Base-by-base conservation (phyloP, 2,888 invertebrate genomes). In the Synanthedon tipuliformis region DNA sequence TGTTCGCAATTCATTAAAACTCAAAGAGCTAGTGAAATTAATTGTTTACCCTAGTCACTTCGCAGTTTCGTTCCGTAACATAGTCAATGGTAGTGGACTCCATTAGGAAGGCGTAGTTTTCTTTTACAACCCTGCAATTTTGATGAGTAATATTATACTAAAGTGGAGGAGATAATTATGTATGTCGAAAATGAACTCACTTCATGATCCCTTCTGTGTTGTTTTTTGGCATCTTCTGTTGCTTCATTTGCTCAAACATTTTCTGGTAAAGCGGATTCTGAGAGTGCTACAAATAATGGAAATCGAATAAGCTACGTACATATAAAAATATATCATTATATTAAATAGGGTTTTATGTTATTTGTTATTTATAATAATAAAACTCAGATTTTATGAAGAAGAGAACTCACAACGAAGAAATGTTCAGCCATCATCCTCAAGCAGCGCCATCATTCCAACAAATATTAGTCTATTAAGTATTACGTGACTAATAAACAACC, bases 51-150 rank as follows among this genome's bases (percentile, higher is more conserved):
- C 90, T 90, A 3, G 89, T 90, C 57, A 95, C 88, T 54, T 91
- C 89, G 68, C 95, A 96, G 64, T 93, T 89, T 52, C 94, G 88
- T 78, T 95, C 92, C 16, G 90, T 89, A 53, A 90, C 89, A 78
- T 96, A 97, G 74, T 97, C 96, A 60, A 97, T 94, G 48, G 93
- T 92, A 1, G 95, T 93, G 1, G 95, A 95, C 84, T 97, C 97
- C 92, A 95, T 95, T 41, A 97, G 87, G 73, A 92, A 97, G 0
- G 96, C 97, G 75, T 94, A 97, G 61, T 89, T 78, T 18, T 68
- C 74, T 1, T 62, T 66, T 55, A 67, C 51, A 23, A 55, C 58
- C 48, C 56, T 58, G 54, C 27, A 50, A 41, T 13, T 45, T 13
- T 45, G 8, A 34, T 34, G 34, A 10, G 3, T 8, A 34, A 34